A percentile compares a stretch with the other conserved stretches of the same genome.
These are phyloP conservation scores for Podocnemis expansa DNA, from an alignment of 2,113 vertebrate species.

Conservation along the genomic window DNA sequence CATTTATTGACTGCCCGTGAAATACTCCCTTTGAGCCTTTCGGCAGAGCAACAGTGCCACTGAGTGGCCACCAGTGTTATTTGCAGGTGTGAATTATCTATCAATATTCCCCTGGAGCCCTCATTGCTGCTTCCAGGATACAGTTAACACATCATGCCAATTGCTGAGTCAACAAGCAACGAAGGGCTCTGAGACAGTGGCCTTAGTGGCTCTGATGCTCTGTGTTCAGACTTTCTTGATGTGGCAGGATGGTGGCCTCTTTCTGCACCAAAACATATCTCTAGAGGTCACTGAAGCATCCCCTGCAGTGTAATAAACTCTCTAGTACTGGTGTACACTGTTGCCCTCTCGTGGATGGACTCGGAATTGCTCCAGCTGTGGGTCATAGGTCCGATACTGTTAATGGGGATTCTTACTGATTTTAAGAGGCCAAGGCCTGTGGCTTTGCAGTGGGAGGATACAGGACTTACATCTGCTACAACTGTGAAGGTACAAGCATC, in stretches of 20 bases:
- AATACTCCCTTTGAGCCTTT: not conserved
- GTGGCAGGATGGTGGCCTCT: not conserved
- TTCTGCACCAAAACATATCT: no score
- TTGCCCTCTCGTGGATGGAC: not conserved
- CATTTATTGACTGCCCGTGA: not conserved
- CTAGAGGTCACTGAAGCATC: not conserved
- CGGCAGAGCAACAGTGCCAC: not conserved
- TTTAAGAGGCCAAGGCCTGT: not conserved
- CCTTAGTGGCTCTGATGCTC: fast-evolving
- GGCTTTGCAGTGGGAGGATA: not conserved
- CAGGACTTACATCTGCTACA: not conserved
- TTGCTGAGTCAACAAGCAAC: not conserved
- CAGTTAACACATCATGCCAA: not conserved
- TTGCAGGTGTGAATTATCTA: not conserved
- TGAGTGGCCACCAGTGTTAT: not conserved
- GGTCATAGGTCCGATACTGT: not conserved
- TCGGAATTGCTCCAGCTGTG: not conserved
- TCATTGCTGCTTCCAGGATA: not conserved
- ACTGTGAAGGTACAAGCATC: not conserved
- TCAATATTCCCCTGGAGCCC: not conserved
- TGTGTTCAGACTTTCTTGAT: fast-evolving
- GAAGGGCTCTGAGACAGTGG: not conserved
- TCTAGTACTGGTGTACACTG: not conserved
- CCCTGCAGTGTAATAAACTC: not conserved
- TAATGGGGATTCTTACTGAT: not conserved